phyloP scores from a whole-genome alignment of 2,888 invertebrate genomes.

The Camptogramma bilineatum region DNA sequence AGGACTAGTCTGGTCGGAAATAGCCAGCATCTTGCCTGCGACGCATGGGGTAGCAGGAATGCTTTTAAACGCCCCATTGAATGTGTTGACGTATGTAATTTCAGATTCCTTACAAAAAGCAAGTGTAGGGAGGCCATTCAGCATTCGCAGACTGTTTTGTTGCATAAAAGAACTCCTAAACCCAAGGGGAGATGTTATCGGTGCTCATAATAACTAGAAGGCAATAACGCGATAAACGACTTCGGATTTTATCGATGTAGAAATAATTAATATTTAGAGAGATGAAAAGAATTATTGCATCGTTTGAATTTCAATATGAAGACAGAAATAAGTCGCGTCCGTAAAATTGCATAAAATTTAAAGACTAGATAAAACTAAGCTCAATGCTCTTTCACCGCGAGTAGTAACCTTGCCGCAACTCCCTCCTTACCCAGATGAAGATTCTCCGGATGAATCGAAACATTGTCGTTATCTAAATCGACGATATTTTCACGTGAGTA shows the following conservation, averaged over 20 bases:
- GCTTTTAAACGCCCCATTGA: constrained; percentile 75
- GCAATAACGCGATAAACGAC: constrained; percentile 50
- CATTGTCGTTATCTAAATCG: too few species aligned
- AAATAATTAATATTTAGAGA: constrained; percentile 21
- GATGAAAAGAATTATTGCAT: constrained; percentile 5
- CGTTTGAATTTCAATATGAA: neutral
- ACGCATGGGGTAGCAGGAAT: constrained; percentile 61
- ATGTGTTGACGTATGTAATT: constrained; percentile 77
- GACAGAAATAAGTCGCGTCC: neutral
- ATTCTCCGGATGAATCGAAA: too few species aligned
- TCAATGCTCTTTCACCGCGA: too few species aligned
- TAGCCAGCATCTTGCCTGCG: constrained; percentile 51
- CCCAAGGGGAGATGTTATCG: constrained; percentile 58
- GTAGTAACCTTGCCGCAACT: too few species aligned
- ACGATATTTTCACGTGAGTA: too few species aligned
- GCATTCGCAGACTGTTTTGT: constrained; percentile 49
- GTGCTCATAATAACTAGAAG: constrained; percentile 49
- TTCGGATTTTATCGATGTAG: constrained; percentile 46
- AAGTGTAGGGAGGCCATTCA: constrained; percentile 57
- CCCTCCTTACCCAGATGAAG: too few species aligned
- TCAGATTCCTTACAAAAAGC: constrained; percentile 72
- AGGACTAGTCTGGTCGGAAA: constrained; percentile 51
- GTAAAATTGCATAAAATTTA: too few species aligned
- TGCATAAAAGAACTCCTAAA: constrained; percentile 47
- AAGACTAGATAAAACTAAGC: neutral